These are phyloP conservation scores for Microlaimidae sp. DNA, from an alignment of 2,888 invertebrate genomes.

Conservation along the genomic window DNA sequence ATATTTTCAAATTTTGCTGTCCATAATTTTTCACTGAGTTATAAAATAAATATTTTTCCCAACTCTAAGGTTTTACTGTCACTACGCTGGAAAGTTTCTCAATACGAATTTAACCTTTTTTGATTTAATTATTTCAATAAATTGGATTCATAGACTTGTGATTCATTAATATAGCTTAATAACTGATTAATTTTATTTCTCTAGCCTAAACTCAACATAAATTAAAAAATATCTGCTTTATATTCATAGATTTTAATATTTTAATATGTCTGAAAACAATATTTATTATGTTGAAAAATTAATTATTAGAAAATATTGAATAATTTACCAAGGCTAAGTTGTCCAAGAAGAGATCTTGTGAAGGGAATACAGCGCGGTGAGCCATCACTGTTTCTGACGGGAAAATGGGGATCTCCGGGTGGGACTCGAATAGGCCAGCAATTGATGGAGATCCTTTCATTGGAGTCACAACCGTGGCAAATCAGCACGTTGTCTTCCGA, in stretches of 20 bases:
- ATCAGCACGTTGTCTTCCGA: constrained; percentile 30
- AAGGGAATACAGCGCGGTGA: constrained; percentile 75
- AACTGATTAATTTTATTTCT: constrained; percentile 28
- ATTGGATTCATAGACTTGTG: too few relatives aligned
- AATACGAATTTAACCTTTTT: too few relatives aligned
- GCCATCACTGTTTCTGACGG: constrained; percentile 59
- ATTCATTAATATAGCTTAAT: too few relatives aligned
- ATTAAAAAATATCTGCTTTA: too few relatives aligned
- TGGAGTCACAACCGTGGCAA: constrained; percentile 57
- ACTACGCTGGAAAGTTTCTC: too few relatives aligned
- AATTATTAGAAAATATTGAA: neutral
- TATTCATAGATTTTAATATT: too few relatives aligned
- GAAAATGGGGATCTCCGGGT: constrained; percentile 67
- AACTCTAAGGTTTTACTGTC: too few relatives aligned
- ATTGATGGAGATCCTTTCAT: constrained; percentile 72
- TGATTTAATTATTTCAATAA: too few relatives aligned
- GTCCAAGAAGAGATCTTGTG: constrained; percentile 80
- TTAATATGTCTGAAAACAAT: too few relatives aligned
- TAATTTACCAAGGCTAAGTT: constrained; percentile 53
- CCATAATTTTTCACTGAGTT: too few relatives aligned
- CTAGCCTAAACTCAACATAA: constrained; percentile 21
- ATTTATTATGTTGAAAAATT: neutral
- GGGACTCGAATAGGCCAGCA: constrained; percentile 84
- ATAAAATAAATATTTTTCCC: too few relatives aligned
- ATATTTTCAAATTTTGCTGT: too few relatives aligned